Evolutionary conservation across 2,113 vertebrate genomes (phyloP), one percentile per base, ranked within the genome.

Genomic region (Agapornis roseicollis): DNA sequence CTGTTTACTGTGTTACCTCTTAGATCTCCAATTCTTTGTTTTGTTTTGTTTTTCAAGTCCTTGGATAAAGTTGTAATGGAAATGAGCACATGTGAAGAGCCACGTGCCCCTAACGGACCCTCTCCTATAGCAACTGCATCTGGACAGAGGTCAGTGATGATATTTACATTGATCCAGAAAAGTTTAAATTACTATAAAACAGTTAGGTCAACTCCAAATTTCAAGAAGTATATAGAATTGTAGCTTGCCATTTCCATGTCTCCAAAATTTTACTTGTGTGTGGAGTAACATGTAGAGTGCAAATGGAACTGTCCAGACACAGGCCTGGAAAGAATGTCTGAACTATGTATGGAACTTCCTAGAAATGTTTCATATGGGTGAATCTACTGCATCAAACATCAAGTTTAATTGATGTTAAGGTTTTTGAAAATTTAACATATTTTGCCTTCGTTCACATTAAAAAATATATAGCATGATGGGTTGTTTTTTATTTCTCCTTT

Each of bases 41-140:
- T 80, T 89, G 15, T 71, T 90, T 80, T 92, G 79, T 96, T 97
- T 97, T 58, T 94, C 85, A 86, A 99, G 99, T 98, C 98, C 46
- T 97, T 99, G 93, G 99, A 99, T 98, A 99, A 99, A 98, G 99
- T 99, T 60, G 98, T 99, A 88, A 99, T 99, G 99, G 99, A 99
- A 97, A 99, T 99, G 99, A 99, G 99, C 91, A 99, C 99, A 60
- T 99, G 99, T 97, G 99, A 99, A 93, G 99, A 99, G 87, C 99
- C 99, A 53, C 98, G 99, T 73, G 97, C 98, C 37, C 99, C 99
- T 64, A 99, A 99, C 71, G 99, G 99, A 42, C 99, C 99, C 4
- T 99, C 99, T 77, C 99, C 99, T 69, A 99, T 99, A 97, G 99
- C 99, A 95, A 99, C 99, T 71, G 99, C 99, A 72, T 99, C 99